phyloP scores from a whole-genome alignment of 1,140 invertebrate species.

The Phymorhynchus buccinoides region DNA sequence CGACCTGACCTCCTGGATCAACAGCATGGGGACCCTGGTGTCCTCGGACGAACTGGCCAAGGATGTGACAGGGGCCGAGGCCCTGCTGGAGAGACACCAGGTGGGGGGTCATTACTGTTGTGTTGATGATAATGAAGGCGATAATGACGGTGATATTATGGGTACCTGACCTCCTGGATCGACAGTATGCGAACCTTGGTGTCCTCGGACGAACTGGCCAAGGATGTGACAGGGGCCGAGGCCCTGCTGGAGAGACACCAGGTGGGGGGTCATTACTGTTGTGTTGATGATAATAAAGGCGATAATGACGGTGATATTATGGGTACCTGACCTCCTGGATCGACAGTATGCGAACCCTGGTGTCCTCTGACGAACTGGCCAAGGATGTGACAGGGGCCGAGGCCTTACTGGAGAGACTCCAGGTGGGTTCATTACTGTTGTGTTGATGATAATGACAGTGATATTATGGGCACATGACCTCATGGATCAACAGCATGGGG shows the following conservation, averaged over 20 bases:
- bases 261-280: too few species aligned
- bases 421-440: too few species aligned
- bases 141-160: too few species aligned
- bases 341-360: slow-evolving; percentile 96
- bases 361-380: slow-evolving; percentile 96
- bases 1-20: slow-evolving; percentile 99
- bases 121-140: too few species aligned
- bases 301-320: too few species aligned
- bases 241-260: slow-evolving; percentile 96
- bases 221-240: slow-evolving; percentile 98
- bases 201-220: slow-evolving; percentile 96
- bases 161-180: slow-evolving; percentile 99
- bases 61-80: slow-evolving; percentile 98
- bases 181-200: slow-evolving; percentile 98
- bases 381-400: slow-evolving; percentile 99
- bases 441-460: too few species aligned
- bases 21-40: slow-evolving; percentile 97
- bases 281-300: too few species aligned
- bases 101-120: too few species aligned
- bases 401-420: slow-evolving; percentile 94
- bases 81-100: slow-evolving; percentile 97
- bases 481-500: too few species aligned
- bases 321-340: slow-evolving; percentile 98
- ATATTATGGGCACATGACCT: too few species aligned
- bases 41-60: slow-evolving; percentile 99